Conservation (phyloP, 37 sponge, comb jelly and placozoan species). For the Theonella swinhoei region DNA sequence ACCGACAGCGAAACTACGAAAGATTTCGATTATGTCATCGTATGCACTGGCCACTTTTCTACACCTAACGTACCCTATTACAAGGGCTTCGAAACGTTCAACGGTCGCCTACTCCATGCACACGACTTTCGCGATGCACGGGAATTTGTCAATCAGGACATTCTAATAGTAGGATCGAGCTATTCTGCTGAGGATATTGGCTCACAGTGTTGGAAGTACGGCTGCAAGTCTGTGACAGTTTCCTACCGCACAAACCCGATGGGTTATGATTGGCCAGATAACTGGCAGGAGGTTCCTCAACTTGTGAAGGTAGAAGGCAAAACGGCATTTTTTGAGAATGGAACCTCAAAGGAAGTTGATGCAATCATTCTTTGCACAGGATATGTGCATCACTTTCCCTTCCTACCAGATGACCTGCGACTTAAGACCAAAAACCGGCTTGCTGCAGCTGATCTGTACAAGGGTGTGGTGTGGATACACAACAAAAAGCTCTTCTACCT, state of each 20-base stretch:
- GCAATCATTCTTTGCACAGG: slow-evolving; percentile 64
- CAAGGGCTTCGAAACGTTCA: slow-evolving; percentile 40
- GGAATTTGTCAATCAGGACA: slow-evolving; percentile 32
- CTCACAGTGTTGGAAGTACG: slow-evolving; percentile 52
- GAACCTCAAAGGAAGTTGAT: slow-evolving; percentile 21
- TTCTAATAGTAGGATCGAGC: slow-evolving; percentile 35
- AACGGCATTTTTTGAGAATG: slow-evolving; percentile 40
- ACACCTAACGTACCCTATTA: slow-evolving; percentile 42
- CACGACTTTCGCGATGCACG: slow-evolving; percentile 61
- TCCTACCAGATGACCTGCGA: slow-evolving; percentile 30
- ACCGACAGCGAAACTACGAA: neutral
- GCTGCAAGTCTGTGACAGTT: slow-evolving; percentile 31
- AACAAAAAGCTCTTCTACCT: slow-evolving; percentile 40
- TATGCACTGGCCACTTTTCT: slow-evolving; percentile 60
- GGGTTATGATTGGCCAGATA: slow-evolving; percentile 53
- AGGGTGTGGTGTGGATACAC: slow-evolving; percentile 20
- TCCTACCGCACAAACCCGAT: slow-evolving; percentile 33
- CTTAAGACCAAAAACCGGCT: slow-evolving; percentile 29
- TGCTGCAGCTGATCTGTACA: slow-evolving; percentile 21
- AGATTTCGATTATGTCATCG: slow-evolving; percentile 48
- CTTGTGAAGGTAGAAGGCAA: slow-evolving; percentile 29
- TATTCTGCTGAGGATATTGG: slow-evolving; percentile 57
- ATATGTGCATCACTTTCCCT: slow-evolving; percentile 51
- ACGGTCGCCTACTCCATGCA: slow-evolving; percentile 41
- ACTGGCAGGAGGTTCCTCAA: slow-evolving; percentile 8